These are phyloP conservation scores for Scolopax rusticola DNA, from an alignment of 2,797 vertebrate species.

Conservation along the genomic window DNA sequence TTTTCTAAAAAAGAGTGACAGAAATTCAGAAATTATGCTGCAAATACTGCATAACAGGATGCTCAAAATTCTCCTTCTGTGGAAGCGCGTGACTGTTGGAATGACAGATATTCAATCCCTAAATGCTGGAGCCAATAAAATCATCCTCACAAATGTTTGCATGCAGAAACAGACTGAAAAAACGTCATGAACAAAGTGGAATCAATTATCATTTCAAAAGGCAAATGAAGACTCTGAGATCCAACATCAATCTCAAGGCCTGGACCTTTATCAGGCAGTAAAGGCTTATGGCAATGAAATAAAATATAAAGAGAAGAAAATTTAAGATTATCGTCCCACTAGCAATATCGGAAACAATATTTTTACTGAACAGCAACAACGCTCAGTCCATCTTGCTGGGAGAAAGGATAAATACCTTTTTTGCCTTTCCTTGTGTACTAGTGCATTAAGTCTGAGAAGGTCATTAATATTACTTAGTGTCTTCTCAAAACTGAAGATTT, in stretches of 20 bases:
- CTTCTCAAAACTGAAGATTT: not conserved
- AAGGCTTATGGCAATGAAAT: not conserved
- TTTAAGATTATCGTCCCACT: not conserved
- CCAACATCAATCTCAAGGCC: not conserved
- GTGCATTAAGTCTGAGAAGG: not conserved
- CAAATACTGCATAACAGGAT: not conserved
- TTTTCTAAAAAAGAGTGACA: not conserved
- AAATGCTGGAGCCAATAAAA: not conserved
- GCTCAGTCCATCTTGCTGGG: fast-evolving
- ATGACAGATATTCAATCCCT: not conserved
- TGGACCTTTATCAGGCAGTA: not conserved
- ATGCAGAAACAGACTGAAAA: not conserved
- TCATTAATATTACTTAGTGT: not conserved
- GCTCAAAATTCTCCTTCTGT: not conserved
- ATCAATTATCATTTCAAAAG: not conserved
- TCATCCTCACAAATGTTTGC: not conserved
- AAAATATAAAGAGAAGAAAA: not conserved
- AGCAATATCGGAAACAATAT: not conserved
- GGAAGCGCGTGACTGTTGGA: fast-evolving
- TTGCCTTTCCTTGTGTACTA: not conserved
- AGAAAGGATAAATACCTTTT: not conserved
- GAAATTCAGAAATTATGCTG: not conserved
- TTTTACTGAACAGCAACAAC: not conserved
- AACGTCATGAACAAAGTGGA: not conserved
- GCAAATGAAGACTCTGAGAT: not conserved